phyloP scores from a whole-genome alignment of 92 coral and sea anemone genomes.

The Zoanthus gigantus region DNA sequence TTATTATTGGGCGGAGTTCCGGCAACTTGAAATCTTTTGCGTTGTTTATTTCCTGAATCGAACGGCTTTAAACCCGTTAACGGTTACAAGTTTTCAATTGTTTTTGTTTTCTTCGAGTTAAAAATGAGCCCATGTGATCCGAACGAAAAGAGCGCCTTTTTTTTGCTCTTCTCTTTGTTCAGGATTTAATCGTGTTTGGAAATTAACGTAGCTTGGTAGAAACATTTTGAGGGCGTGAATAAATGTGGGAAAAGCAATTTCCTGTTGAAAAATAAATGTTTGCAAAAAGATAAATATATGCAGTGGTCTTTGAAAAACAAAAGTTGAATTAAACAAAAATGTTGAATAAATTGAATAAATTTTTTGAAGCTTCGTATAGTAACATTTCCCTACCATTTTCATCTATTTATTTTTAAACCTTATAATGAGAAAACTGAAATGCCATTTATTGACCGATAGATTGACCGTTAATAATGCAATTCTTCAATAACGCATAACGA shows the following conservation, averaged over 20 bases:
- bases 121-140: not conserved
- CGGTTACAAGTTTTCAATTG: not conserved
- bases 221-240: not conserved
- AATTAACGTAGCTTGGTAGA: slow-evolving; percentile 6
- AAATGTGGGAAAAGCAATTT: not conserved
- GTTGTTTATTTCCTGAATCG: not conserved
- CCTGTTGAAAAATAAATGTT: not conserved
- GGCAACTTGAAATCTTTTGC: not conserved
- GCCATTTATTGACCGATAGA: not conserved
- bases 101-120: not conserved
- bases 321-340: not conserved
- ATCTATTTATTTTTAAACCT: not conserved
- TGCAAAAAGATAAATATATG: not conserved
- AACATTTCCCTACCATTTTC: not conserved
- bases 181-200: not conserved
- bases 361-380: not conserved
- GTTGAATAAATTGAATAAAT: not conserved
- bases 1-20: slow-evolving; percentile 24
- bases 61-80: not conserved
- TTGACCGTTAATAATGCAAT: too few relatives aligned
- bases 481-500: too few relatives aligned
- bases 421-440: not conserved
- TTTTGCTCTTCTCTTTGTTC: slow-evolving; percentile 1
- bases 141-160: not conserved
- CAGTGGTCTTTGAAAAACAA: not conserved